Percentiles rank a stretch among this genome's conserved stretches.
Conservation (phyloP, 1,140 invertebrate genomes). For the Drosophila punjabiensis region DNA sequence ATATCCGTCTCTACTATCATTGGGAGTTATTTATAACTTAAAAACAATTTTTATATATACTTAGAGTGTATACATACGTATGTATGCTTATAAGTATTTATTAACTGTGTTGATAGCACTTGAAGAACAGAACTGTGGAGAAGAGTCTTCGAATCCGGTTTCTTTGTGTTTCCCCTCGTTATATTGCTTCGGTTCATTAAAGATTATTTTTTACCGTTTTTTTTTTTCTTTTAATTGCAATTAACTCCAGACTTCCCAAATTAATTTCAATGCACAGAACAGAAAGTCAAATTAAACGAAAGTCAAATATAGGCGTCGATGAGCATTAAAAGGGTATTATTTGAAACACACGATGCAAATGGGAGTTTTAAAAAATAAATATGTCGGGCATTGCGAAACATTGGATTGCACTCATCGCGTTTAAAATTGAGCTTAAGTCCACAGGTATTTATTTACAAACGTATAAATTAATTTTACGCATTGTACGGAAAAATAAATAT, state of each 20-base stretch:
- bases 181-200: slow-evolving; percentile 22
- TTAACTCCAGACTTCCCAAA: slow-evolving; percentile 24
- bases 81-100: slow-evolving; percentile 7
- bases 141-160: slow-evolving; percentile 84
- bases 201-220: slow-evolving; percentile 22
- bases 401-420: slow-evolving; percentile 17
- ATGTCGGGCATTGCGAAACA: slow-evolving; percentile 34
- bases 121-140: slow-evolving; percentile 30
- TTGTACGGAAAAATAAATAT: slow-evolving; percentile 41
- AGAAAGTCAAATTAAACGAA: not conserved
- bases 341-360: not conserved
- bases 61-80: not conserved
- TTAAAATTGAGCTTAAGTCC: slow-evolving; percentile 38
- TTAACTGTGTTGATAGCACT: slow-evolving; percentile 62
- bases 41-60: slow-evolving; percentile 28
- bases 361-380: not conserved
- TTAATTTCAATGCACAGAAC: slow-evolving; percentile 9
- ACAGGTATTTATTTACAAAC: slow-evolving; percentile 22
- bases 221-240: slow-evolving; percentile 19
- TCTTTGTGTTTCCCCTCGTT: slow-evolving; percentile 50
- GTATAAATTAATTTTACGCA: slow-evolving; percentile 47
- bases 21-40: slow-evolving; percentile 36
- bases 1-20: slow-evolving; percentile 28
- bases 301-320: slow-evolving; percentile 1
- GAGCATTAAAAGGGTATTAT: slow-evolving; percentile 11